Percentiles rank a stretch among this genome's conserved stretches.
Evolutionary conservation across 2,797 vertebrate genomes (phyloP).

Genomic region (Scleropages formosus): DNA sequence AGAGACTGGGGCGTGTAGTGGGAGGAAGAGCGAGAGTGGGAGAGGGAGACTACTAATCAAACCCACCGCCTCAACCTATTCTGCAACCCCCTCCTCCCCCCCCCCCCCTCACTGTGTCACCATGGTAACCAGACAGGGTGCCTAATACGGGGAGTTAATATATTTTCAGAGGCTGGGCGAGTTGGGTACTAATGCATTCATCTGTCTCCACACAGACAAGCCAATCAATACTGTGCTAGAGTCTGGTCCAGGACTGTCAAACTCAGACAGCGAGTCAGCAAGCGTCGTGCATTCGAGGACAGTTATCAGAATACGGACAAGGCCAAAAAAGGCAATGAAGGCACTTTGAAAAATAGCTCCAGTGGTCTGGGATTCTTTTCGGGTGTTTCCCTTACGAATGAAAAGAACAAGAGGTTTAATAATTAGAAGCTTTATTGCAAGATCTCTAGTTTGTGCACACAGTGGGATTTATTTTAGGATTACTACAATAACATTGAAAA

Average conservation of each 20-base stretch:
- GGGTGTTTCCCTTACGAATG: neutral
- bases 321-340: slow-evolving; percentile 36
- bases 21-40: slow-evolving; percentile 36
- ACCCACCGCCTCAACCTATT: slow-evolving; percentile 56
- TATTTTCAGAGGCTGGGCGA: slow-evolving; percentile 75
- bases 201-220: slow-evolving; percentile 75
- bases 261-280: slow-evolving; percentile 52
- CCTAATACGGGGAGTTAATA: slow-evolving; percentile 80
- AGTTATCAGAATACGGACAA: slow-evolving; percentile 38
- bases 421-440: no score
- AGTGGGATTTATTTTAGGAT: no score
- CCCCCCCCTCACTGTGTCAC: slow-evolving; percentile 62
- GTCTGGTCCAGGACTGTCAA: slow-evolving; percentile 59
- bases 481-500: no score
- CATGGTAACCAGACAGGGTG: slow-evolving; percentile 80
- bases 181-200: slow-evolving; percentile 75
- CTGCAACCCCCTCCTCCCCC: slow-evolving; percentile 43
- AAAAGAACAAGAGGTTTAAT: neutral
- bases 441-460: no score
- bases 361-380: no score
- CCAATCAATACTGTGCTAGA: slow-evolving; percentile 72
- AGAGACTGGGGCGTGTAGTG: slow-evolving; percentile 27
- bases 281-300: slow-evolving; percentile 44
- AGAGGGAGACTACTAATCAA: slow-evolving; percentile 69
- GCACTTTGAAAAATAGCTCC: neutral